Base-by-base conservation (phyloP, 2,888 invertebrate species). In the Pegoplata infirma region DNA sequence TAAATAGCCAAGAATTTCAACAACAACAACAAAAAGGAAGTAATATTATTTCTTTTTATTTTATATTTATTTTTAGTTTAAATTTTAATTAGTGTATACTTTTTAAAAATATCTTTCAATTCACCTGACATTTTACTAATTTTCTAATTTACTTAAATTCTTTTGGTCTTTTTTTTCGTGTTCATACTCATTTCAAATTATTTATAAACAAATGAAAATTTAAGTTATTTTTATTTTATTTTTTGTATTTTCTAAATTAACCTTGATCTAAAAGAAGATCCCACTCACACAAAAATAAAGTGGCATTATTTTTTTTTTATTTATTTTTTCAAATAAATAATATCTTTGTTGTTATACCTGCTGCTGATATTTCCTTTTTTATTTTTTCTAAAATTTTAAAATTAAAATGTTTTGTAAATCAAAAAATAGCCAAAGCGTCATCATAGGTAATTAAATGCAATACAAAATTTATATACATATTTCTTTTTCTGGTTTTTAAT, bases 171-270 rank as follows among this genome's bases (percentile, higher is more conserved):
- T 5, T 40, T 32, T 67, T 32, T 56, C 12, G 3, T 51, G 67
- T 47, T 56, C n/a, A 47, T 23, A 14, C 44, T 25, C 23, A 21
- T 23, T 49, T 25, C 6, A 28, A 56, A 56, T 53, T 68, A 73
- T 69, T 73, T 80, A 63, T 76, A 68, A 44, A 47, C 55, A 36
- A 79, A 71, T 53, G 64, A 79, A 71, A 56, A 61, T 67, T 32
- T 47, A 40, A 71, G 19, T 61, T 71, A 66, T 80, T 76, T 80
- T 72, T 76, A 76, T 44, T 59, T 74, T 53, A 58, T 66, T 36
- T 47, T 14, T 55, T n/a, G n/a, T n/a, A n/a, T n/a, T 46, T 21
- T 58, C 8, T 76, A 59, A 28, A 44, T 61, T 44, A 76, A 67
- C 75, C 75, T 75, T 75, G 71, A 79, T 67, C 56, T 67, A 46